These are phyloP conservation scores for Ceratoteleas bidentatus DNA, from an alignment of 1,140 invertebrate genomes.

Conservation along the genomic window DNA sequence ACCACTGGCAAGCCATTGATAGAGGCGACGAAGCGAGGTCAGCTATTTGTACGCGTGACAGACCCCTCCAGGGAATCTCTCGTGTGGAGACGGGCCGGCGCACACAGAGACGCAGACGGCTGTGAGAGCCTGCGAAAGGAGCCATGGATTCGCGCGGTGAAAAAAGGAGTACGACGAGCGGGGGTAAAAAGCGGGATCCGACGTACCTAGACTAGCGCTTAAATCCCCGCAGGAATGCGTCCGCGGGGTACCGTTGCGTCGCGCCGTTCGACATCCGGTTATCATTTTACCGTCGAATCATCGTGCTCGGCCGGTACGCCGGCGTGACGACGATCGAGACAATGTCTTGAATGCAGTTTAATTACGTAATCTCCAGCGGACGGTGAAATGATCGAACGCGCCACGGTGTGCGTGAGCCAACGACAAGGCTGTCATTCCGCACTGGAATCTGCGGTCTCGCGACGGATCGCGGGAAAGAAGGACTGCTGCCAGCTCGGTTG, in stretches of 20 bases:
- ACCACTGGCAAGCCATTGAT: conserved; percentile 77
- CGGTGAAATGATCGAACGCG: conserved; percentile 21
- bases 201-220: conserved; percentile 45
- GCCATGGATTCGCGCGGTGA: conserved; percentile 51
- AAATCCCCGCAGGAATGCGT: conserved; percentile 28
- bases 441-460: conserved; percentile 64
- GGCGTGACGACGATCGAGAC: neutral
- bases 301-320: neutral
- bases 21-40: conserved; percentile 80
- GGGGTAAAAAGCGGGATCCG: conserved; percentile 33
- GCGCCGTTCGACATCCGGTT: conserved; percentile 14
- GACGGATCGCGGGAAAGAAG: conserved; percentile 51
- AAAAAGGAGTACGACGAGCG: conserved; percentile 1
- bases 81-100: conserved; percentile 61
- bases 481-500: conserved; percentile 51
- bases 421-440: conserved; percentile 70
- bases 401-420: conserved; percentile 42
- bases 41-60: conserved; percentile 81
- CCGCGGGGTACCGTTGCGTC: conserved; percentile 22
- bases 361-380: conserved; percentile 17
- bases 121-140: conserved; percentile 41
- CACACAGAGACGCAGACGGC: conserved; percentile 35
- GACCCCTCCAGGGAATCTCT: conserved; percentile 77
- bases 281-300: conserved; percentile 26
- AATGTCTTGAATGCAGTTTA: conserved; percentile 1